A percentile compares a stretch with the other conserved stretches of the same genome.
These are phyloP conservation scores for Colius striatus DNA, from an alignment of 2,113 vertebrate species.

Conservation along the genomic window DNA sequence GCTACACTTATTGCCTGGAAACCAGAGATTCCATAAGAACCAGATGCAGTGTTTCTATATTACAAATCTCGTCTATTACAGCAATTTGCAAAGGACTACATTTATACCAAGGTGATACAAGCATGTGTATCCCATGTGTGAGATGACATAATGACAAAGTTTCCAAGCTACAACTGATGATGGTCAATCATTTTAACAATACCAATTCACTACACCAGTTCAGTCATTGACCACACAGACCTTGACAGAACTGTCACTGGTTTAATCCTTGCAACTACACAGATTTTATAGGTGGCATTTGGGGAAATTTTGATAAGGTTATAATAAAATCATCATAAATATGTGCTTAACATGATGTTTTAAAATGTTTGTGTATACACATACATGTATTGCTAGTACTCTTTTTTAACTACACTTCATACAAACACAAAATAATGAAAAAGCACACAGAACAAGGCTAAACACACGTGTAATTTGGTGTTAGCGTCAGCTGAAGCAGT, in stretches of 20 bases:
- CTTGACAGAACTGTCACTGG: background rate
- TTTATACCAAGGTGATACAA: background rate
- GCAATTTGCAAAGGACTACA: background rate
- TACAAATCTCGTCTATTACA: background rate
- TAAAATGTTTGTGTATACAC: background rate
- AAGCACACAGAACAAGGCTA: background rate
- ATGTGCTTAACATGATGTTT: background rate
- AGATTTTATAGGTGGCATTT: background rate
- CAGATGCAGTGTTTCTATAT: background rate
- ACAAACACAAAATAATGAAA: background rate
- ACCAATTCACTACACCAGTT: background rate
- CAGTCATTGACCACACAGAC: background rate
- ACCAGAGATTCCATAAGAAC: background rate
- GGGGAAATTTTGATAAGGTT: background rate
- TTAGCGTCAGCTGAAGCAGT: background rate
- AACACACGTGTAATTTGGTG: background rate
- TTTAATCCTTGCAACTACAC: background rate
- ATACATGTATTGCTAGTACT: conserved; percentile 19
- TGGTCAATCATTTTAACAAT: background rate
- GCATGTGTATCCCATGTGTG: background rate
- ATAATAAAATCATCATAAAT: background rate
- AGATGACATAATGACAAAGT: background rate
- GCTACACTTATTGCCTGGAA: background rate
- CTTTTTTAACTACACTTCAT: background rate
- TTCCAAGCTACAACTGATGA: background rate